These are phyloP conservation scores for Himalopsyche kuldschensis DNA, from an alignment of 2,888 invertebrate genomes.

Conservation along the genomic window DNA sequence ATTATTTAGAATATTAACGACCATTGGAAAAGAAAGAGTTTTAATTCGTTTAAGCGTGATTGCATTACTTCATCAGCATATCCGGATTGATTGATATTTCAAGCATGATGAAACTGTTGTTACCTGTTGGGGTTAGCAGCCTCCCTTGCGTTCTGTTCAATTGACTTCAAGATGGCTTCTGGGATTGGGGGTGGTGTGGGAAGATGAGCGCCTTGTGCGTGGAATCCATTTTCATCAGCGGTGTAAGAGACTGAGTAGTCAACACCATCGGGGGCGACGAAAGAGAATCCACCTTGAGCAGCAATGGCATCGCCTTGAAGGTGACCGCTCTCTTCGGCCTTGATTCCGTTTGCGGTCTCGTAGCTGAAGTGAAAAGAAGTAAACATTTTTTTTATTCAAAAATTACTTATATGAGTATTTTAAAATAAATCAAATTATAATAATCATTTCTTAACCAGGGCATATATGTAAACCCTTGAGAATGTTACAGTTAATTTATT, in stretches of 20 bases:
- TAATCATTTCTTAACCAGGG: background rate
- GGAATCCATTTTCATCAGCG: slow-evolving; percentile 63
- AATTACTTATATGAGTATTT: background rate
- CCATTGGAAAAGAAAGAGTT: no score
- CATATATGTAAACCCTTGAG: no score
- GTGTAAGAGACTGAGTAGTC: slow-evolving; percentile 58
- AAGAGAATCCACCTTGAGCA: slow-evolving; percentile 60
- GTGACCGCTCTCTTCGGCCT: slow-evolving; percentile 56
- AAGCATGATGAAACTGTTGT: background rate
- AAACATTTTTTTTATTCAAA: no score
- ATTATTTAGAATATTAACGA: no score
- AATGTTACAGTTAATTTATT: no score
- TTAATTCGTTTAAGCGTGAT: no score
- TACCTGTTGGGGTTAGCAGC: slow-evolving; percentile 34
- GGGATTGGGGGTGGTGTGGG: slow-evolving; percentile 65
- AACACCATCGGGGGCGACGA: slow-evolving; percentile 62
- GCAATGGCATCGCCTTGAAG: slow-evolving; percentile 44
- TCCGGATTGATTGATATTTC: no score
- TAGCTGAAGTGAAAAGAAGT: slow-evolving; percentile 48
- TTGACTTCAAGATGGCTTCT: slow-evolving; percentile 58
- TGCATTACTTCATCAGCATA: no score
- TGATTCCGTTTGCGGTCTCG: slow-evolving; percentile 69
- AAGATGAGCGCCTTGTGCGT: slow-evolving; percentile 58
- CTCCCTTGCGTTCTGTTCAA: slow-evolving; percentile 44
- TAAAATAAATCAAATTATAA: background rate